Percentiles rank a stretch among this genome's conserved stretches.
phyloP scores from a whole-genome alignment of 2,797 vertebrate species.

The Tenualosa thibaudeaui region DNA sequence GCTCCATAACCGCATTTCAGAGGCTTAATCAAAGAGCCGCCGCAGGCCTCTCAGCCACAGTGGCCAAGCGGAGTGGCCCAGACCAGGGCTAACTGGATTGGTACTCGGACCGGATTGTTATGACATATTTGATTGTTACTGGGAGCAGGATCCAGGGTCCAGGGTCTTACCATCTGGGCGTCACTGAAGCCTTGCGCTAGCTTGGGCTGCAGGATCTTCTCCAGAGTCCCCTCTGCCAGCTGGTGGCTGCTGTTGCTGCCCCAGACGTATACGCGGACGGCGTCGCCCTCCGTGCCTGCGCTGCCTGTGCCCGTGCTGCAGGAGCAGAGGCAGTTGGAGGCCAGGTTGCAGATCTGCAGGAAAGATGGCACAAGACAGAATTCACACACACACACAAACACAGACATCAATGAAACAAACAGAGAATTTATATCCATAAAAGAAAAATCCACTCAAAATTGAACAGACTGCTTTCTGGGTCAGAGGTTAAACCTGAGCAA shows the following conservation, averaged over 20 bases:
- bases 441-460: background rate
- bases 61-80: background rate
- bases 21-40: conserved; percentile 14
- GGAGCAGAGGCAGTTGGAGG: conserved; percentile 79
- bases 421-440: background rate
- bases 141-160: background rate
- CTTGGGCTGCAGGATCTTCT: conserved; percentile 83
- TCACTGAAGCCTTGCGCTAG: conserved; percentile 81
- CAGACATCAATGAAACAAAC: background rate
- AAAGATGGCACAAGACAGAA: conserved; percentile 19
- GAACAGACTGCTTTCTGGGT: background rate
- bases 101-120: background rate
- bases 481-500: background rate
- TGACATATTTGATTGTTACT: background rate
- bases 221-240: conserved; percentile 82
- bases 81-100: background rate
- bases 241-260: conserved; percentile 86
- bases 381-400: background rate
- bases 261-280: conserved; percentile 80
- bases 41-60: background rate
- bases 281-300: conserved; percentile 66
- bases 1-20: conserved; percentile 4
- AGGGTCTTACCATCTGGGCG: conserved; percentile 76
- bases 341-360: conserved; percentile 77
- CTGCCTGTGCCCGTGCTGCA: conserved; percentile 70